Evolutionary conservation across 2,113 vertebrate species (phyloP), one percentile per base, ranked within the genome.

Genomic region (Aix galericulata): DNA sequence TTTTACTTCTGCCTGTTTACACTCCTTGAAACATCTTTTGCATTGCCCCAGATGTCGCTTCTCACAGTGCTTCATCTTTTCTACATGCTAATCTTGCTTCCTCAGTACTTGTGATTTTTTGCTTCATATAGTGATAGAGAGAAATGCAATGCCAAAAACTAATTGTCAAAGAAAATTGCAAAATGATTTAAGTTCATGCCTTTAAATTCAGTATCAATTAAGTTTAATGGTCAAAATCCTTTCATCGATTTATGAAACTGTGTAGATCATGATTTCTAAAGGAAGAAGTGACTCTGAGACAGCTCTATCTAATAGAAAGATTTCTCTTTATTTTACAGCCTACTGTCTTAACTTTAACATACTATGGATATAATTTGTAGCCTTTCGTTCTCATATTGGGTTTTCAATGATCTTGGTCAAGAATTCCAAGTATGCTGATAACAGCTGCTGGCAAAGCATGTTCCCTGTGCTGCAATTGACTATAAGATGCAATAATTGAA

Each of bases 161-260:
- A 92, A 96, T 97, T 96, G 92, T 96, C 93, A 95, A 96, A 97
- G 91, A 97, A 97, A 97, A 97, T 92, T 87, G 89, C 78, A 96
- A 91, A 95, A 95, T 97, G 50, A 97, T 97, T 96, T 86, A 97
- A 96, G 91, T 78, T 79, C 73, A 77, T 95, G 94, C 56, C 73
- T 97, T 94, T 95, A 95, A 97, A 97, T 97, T 97, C 93, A 95
- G 66, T 95, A 97, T 97, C 96, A 98, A 97, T 98, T 97, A 97
- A 97, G 80, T 97, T 97, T 96, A 97, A 97, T 93, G 89, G 96
- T 97, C 96, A 98, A 96, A 97, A 97, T 85, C 92, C 91, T 95
- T 97, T 93, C 50, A 96, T 97, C 56, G 55, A 96, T 96, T 97
- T 94, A 95, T 96, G 91, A 93, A 97, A 95, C 78, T 86, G 34